Evolutionary conservation across 2,888 invertebrate genomes (phyloP), one percentile per base, ranked within the genome.

Genomic region (Melanophora roralis): DNA sequence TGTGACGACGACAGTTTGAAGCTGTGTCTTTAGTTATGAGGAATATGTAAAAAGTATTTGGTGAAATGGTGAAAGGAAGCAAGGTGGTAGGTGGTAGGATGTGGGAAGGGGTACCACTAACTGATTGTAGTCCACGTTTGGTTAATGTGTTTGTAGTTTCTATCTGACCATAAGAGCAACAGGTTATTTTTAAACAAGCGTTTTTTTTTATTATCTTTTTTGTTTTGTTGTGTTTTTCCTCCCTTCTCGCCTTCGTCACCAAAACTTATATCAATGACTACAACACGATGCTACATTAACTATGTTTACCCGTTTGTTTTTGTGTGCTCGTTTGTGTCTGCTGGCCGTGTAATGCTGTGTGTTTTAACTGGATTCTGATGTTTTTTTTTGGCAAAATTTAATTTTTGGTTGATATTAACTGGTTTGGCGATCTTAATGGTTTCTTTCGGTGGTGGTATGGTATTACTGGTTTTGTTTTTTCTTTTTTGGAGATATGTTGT

Each of bases 401-500:
- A 65, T 77, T 77, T 69, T 73, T 78, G 68, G 68, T 80, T 64
- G 80, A 75, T 78, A 60, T 81, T 62, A 81, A 80, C 72, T 71
- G 71, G 80, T 79, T 79, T 79, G 53, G 45, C 51, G 65, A 72
- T 76, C 69, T 60, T 69, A 84, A 84, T 82, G 83, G 86, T 85
- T 83, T 85, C 83, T 86, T 85, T 85, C 84, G 45, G 76, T 77
- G 78, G 62, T 78, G 65, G 60, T 79, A 73, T 59, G 74, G 79
- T 74, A 68, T 76, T 76, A 69, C 78, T 65, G 69, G 77, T 80
- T 77, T 75, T 75, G 32, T 36, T 12, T 57, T 57, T 57, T 49
- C n/a, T 14, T 49, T 32, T 62, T 55, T 81, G 57, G 72, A 64
- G 64, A 68, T 49, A 69, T 78, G 59, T 27, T 27, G 6, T 27